A percentile compares a stretch with the other conserved stretches of the same genome.
Conservation (phyloP, 1,140 invertebrate genomes). For the Danaus plexippus region DNA sequence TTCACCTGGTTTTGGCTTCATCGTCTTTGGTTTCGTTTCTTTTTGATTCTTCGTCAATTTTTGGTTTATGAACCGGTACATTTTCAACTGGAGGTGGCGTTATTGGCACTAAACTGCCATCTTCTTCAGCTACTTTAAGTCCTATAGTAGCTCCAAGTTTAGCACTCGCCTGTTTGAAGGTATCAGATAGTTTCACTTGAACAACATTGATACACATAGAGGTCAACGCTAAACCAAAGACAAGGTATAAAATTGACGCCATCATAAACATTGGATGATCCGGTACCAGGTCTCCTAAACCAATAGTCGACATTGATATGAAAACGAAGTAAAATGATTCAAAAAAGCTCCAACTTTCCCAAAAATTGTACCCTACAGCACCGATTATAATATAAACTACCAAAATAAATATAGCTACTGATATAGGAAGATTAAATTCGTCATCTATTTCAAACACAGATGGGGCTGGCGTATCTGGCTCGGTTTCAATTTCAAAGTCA, state of each 20-base stretch:
- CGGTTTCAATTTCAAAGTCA: slow-evolving; percentile 50
- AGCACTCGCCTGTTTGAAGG: slow-evolving; percentile 86
- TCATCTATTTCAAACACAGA: slow-evolving; percentile 86
- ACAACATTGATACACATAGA: slow-evolving; percentile 98
- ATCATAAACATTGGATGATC: slow-evolving; percentile 93
- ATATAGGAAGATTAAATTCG: slow-evolving; percentile 93
- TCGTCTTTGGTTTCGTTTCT: slow-evolving; percentile 36
- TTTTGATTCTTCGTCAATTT: slow-evolving; percentile 36
- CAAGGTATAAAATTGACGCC: slow-evolving; percentile 91
- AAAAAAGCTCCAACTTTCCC: slow-evolving; percentile 89
- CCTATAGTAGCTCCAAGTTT: slow-evolving; percentile 91
- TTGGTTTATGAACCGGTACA: slow-evolving; percentile 54
- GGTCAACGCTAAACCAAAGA: slow-evolving; percentile 94
- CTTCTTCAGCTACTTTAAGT: slow-evolving; percentile 79
- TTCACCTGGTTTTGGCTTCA: slow-evolving; percentile 50
- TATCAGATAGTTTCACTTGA: slow-evolving; percentile 87
- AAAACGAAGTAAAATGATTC: slow-evolving; percentile 96
- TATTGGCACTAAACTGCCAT: slow-evolving; percentile 67
- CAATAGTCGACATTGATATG: slow-evolving; percentile 95
- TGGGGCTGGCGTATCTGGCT: slow-evolving; percentile 80
- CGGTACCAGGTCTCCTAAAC: slow-evolving; percentile 92
- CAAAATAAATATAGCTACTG: slow-evolving; percentile 86
- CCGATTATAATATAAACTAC: slow-evolving; percentile 89
- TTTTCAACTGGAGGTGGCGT: slow-evolving; percentile 61
- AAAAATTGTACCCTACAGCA: slow-evolving; percentile 82